phyloP scores from a whole-genome alignment of 2,888 invertebrate genomes.

The Caenorhabditis auriculariae region DNA sequence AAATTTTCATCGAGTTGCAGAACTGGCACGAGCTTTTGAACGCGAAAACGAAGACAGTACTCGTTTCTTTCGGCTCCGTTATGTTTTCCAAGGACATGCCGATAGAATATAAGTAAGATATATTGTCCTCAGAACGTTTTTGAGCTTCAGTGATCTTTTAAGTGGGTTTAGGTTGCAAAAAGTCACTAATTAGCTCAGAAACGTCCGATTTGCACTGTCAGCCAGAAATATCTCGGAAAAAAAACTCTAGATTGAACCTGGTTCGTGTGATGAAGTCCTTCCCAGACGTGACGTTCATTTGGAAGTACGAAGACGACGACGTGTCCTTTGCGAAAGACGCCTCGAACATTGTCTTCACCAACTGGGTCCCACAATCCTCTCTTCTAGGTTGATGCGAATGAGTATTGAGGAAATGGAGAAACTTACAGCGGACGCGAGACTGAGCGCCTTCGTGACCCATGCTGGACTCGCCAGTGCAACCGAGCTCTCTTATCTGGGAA shows the following conservation, averaged over 20 bases:
- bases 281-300: slow-evolving; percentile 37
- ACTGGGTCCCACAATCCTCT: slow-evolving; percentile 47
- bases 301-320: slow-evolving; percentile 37
- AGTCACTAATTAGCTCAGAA: no score
- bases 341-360: slow-evolving; percentile 35
- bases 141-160: no score
- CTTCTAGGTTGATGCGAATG: slow-evolving; percentile 21
- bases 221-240: no score
- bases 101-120: slow-evolving; percentile 3
- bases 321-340: slow-evolving; percentile 9
- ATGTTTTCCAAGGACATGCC: slow-evolving; percentile 16
- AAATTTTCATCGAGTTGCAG: no score
- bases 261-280: slow-evolving; percentile 13
- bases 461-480: slow-evolving; percentile 19
- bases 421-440: slow-evolving; percentile 11
- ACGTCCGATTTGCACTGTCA: no score
- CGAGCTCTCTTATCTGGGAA: slow-evolving; percentile 15
- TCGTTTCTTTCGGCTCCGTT: slow-evolving; percentile 22
- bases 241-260: no score
- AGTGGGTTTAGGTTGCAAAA: no score
- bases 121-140: no score
- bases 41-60: slow-evolving; percentile 7
- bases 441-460: slow-evolving; percentile 16
- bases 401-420: not conserved
- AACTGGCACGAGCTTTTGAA: slow-evolving; percentile 16